Evolutionary conservation across 2,797 vertebrate genomes (phyloP).

Genomic region (Spheniscus humboldti): DNA sequence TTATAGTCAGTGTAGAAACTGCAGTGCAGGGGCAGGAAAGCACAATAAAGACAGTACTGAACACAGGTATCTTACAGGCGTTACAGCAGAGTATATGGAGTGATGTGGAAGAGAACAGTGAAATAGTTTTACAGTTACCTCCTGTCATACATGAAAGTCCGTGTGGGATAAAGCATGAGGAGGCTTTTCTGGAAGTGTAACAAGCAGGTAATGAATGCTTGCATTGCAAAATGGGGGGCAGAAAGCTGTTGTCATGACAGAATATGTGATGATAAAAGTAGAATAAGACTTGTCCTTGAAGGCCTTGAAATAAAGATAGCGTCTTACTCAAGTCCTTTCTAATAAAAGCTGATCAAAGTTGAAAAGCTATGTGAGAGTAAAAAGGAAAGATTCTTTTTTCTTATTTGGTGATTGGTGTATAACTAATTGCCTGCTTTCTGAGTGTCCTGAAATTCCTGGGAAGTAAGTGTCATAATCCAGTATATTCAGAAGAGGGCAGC

Average conservation of each 20-base stretch:
- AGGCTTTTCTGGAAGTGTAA: neutral
- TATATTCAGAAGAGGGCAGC: conserved; percentile 76
- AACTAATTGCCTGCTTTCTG: neutral
- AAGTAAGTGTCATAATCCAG: neutral
- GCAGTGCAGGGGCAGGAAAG: neutral
- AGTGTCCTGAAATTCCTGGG: neutral
- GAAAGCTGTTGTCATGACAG: neutral
- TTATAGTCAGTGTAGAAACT: neutral
- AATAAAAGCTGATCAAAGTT: neutral
- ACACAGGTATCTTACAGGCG: neutral
- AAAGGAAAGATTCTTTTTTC: neutral
- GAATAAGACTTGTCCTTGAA: neutral
- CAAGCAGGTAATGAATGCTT: neutral
- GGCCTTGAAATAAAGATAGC: neutral
- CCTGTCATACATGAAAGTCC: neutral
- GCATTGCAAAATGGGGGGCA: neutral
- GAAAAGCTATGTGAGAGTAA: neutral
- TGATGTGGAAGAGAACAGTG: neutral
- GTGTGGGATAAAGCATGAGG: neutral
- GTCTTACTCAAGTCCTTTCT: neutral
- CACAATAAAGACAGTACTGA: neutral
- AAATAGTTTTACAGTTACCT: neutral
- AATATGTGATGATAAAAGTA: neutral
- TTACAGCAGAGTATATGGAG: neutral
- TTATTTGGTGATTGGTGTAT: neutral